These are phyloP conservation scores for Oceanites oceanicus DNA, from an alignment of 2,113 vertebrate genomes.

Conservation along the genomic window DNA sequence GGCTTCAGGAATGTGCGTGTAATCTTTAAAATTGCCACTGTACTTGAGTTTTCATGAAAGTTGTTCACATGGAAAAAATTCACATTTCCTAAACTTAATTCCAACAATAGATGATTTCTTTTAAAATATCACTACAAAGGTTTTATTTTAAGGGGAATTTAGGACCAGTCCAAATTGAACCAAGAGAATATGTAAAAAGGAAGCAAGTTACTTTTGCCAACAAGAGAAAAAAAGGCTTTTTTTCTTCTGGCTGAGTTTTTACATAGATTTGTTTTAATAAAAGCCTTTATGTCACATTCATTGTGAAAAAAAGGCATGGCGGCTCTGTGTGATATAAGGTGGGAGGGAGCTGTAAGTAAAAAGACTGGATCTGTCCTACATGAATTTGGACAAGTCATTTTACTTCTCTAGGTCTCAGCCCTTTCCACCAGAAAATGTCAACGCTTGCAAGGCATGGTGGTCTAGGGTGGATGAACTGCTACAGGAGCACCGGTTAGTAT, in stretches of 20 bases:
- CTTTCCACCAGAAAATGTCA: not conserved
- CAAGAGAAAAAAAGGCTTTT: not conserved
- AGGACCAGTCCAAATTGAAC: not conserved
- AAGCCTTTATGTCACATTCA: not conserved
- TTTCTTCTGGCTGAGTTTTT: not conserved
- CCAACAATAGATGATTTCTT: not conserved
- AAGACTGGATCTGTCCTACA: not conserved
- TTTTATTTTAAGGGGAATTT: not conserved
- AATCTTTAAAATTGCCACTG: conserved; percentile 23
- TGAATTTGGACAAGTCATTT: not conserved
- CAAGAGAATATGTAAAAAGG: not conserved
- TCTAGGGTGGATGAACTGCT: not conserved
- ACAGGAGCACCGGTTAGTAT: not conserved
- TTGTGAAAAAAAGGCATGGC: not conserved
- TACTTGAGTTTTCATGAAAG: not conserved
- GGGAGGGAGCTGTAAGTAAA: not conserved
- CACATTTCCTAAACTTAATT: conserved; percentile 33
- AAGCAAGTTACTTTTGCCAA: not conserved
- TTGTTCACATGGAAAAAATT: conserved; percentile 15
- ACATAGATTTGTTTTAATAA: not conserved
- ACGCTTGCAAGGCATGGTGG: fast-evolving
- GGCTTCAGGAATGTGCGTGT: not conserved
- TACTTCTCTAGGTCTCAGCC: not conserved
- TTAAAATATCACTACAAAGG: not conserved
- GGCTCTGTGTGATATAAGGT: not conserved